phyloP scores from a whole-genome alignment of 1,140 invertebrate genomes.

The Oryctes rhinoceros region DNA sequence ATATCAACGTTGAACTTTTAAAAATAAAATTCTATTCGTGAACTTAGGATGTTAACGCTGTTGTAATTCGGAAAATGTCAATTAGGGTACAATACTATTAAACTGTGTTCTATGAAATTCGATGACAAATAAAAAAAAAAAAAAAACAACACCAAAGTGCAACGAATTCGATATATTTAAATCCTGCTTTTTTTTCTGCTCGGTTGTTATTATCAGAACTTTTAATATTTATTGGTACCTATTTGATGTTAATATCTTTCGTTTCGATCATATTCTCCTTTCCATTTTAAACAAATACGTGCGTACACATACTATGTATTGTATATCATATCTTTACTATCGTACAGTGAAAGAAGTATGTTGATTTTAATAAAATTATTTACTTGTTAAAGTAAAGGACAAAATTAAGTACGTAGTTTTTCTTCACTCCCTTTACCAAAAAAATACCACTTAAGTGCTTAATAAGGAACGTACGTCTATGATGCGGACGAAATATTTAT shows the following conservation, averaged over 20 bases:
- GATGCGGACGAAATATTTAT: background rate
- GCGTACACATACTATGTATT: background rate
- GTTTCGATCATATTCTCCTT: background rate
- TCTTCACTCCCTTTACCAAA: background rate
- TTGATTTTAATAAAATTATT: conserved; percentile 24
- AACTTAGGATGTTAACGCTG: background rate
- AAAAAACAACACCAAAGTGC: conserved; percentile 4
- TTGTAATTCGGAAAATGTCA: background rate
- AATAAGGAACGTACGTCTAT: background rate
- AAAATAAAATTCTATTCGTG: background rate
- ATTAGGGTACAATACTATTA: background rate
- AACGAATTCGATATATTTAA: background rate
- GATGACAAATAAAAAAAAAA: background rate
- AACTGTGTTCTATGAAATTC: background rate
- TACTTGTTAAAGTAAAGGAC: conserved; percentile 5
- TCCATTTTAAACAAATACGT: background rate
- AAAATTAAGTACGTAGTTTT: background rate
- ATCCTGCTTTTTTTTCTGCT: no score
- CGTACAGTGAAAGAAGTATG: conserved; percentile 16
- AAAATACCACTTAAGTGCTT: background rate
- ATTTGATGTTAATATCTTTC: background rate
- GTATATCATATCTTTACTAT: conserved; percentile 13
- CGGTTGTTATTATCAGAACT: no score
- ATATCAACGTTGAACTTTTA: background rate
- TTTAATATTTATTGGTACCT: no score